Percentiles rank a stretch among this genome's conserved stretches.
phyloP scores from a whole-genome alignment of 2,888 invertebrate species.

The Pelosia muscerda region DNA sequence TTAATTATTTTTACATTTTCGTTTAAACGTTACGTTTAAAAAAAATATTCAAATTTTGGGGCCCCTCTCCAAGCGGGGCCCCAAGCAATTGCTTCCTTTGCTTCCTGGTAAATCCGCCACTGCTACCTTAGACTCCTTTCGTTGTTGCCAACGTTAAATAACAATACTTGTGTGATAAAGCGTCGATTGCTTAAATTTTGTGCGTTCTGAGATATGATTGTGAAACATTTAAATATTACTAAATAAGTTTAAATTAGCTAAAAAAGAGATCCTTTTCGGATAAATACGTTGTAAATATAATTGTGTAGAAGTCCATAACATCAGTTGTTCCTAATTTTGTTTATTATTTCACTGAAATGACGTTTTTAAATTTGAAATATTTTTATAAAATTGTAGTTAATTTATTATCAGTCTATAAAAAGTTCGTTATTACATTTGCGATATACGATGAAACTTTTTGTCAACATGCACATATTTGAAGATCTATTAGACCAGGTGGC shows the following conservation, averaged over 20 bases:
- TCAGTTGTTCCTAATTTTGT: background rate
- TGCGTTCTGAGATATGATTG: slow-evolving; percentile 3
- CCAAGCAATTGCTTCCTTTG: too few relatives aligned
- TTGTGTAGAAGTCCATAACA: background rate
- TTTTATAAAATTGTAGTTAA: background rate
- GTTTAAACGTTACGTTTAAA: too few relatives aligned
- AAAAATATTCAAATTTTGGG: too few relatives aligned
- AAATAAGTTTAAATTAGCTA: background rate
- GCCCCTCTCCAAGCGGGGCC: too few relatives aligned
- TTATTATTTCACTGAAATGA: background rate
- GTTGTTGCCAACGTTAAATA: slow-evolving; percentile 26
- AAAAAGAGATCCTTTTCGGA: background rate
- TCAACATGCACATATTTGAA: too few relatives aligned
- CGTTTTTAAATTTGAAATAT: background rate
- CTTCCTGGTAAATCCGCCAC: too few relatives aligned
- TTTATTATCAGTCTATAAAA: background rate
- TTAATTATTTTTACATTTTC: too few relatives aligned
- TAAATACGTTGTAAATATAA: background rate
- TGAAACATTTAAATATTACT: slow-evolving; percentile 1
- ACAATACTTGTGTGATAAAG: slow-evolving; percentile 8
- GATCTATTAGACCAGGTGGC: too few relatives aligned
- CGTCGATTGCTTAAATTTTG: background rate
- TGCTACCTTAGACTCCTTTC: slow-evolving; percentile 15
- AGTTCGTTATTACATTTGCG: background rate
- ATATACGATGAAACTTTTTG: background rate